Base-by-base conservation (phyloP, 2,113 vertebrate genomes). In the Triplophysa siluroides region DNA sequence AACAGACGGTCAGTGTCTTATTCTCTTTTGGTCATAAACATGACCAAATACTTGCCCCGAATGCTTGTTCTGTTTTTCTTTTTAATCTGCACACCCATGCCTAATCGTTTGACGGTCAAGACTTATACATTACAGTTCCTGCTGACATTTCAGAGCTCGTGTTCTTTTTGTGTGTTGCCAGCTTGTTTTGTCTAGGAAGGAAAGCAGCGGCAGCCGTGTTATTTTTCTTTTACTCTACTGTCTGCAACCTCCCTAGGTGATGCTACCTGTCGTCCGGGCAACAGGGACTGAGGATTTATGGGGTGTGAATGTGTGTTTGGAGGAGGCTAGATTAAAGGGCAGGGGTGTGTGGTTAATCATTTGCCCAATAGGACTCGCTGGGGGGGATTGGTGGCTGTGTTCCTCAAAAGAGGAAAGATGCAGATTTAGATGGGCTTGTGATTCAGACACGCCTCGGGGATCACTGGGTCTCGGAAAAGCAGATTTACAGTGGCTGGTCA, bases 271-370 rank as follows among this genome's bases (percentile, higher is more conserved):
- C 68, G 1, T 9, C 54, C 10, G 2, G 69, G 52, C 76, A 67
- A 72, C 19, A 9, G 76, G 10, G 21, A 72, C 12, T 14, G 33
- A 78, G 81, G 76, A 83, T 68, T 83, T 78, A 83, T 78, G 54
- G 23, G 50, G 71, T 75, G 79, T 76, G 72, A 43, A 60, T 80
- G 43, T 52, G 52, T 81, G 65, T 76, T 29, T 71, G 50, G 38
- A 78, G 61, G 75, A 9, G 50, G 54, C 3, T 18, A 68, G 43
- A 78, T 74, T 74, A 73, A 38, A 47, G 5, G 13, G 33, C n/a
- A 69, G 41, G n/a, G 56, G 56, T 24, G 60, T 19, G 68, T 66
- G 65, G 78, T 83, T 74, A 83, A 78, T 83, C 69, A 78, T 52
- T 26, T 76, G 41, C 56, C 71, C 56, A 61, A 61, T 74, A 74